These are phyloP conservation scores for Drosophila quadrilineata DNA, from an alignment of 1,140 invertebrate species.

Conservation along the genomic window DNA sequence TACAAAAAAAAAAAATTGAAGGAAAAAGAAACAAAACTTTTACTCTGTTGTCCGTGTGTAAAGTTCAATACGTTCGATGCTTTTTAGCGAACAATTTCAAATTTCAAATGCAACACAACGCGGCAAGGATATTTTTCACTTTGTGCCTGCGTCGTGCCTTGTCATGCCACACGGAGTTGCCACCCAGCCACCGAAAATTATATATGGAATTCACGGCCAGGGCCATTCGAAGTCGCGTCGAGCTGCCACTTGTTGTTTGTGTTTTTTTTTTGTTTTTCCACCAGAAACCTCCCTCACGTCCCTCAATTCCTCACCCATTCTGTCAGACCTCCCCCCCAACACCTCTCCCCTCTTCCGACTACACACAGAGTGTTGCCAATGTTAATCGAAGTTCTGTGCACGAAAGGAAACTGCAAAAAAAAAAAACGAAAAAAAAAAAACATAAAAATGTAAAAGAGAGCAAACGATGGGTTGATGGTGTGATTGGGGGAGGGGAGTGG, in stretches of 20 bases:
- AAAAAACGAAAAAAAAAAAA: neutral
- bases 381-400: conserved; percentile 70
- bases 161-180: neutral
- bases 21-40: too few species aligned
- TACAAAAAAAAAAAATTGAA: too few species aligned
- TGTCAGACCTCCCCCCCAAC: neutral
- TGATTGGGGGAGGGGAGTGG: too few species aligned
- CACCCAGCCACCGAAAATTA: conserved; percentile 39
- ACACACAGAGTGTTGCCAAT: conserved; percentile 61
- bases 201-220: conserved; percentile 73
- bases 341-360: neutral
- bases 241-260: conserved; percentile 43
- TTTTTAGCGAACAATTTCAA: conserved; percentile 46
- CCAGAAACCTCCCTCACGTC: neutral
- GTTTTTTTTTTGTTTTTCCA: too few species aligned
- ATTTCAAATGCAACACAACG: conserved; percentile 62
- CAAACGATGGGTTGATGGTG: too few species aligned
- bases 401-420: conserved; percentile 17
- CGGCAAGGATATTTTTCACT: conserved; percentile 71
- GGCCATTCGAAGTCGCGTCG: conserved; percentile 46
- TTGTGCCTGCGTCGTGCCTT: too few species aligned
- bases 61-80: conserved; percentile 36
- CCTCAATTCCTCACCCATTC: neutral
- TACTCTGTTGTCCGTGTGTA: neutral
- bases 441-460: too few species aligned